Evolutionary conservation across 53 echinoderm and acorn worm genomes (phyloP), one percentile per base, ranked within the genome.

Genomic region (Holothuria scabra): DNA sequence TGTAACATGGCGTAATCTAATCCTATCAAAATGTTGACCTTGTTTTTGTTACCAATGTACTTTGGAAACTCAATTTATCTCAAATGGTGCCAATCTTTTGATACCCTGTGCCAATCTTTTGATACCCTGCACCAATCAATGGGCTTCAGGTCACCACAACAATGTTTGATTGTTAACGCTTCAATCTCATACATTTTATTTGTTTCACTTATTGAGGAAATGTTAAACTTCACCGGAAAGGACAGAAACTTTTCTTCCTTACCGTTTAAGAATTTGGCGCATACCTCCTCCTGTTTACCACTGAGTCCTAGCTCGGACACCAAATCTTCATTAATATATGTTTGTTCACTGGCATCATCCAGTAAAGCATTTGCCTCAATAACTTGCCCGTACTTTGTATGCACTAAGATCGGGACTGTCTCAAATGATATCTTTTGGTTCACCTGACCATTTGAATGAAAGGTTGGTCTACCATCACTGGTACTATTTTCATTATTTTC

Each of bases 31-130:
- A 66, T 83, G 33, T 81, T 61, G 44, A 85, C 56, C 33, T 76
- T 76, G 76, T 86, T 78, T 20, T 24, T 62, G 28, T 48, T 28
- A 18, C 44, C 60, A 52, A 30, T 55, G 4, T 9, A 26, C 21
- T 28, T 55, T 18, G 85, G 74, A 58, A 74, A 85, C 20, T 72
- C 74, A 56, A 85, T 52, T 5, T 24, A 63, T 28, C 34, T 72
- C 59, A 74, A 75, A 72, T 85, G 85, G n/a, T 30, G 19, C 85
- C 85, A 85, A 16, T 85, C 60, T 57, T 56, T 74, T 12, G 46
- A 26, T 11, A 71, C 38, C 38, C n/a, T n/a, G n/a, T n/a, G n/a
- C n/a, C n/a, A n/a, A n/a, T n/a, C n/a, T n/a, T n/a, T n/a, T n/a
- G n/a, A n/a, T n/a, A n/a, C n/a, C n/a, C 24, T 85, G 28, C 56